Percentiles rank a stretch among this genome's conserved stretches.
These are phyloP conservation scores for Solenodon paradoxus DNA, from an alignment of 2,113 vertebrate genomes.

Conservation along the genomic window DNA sequence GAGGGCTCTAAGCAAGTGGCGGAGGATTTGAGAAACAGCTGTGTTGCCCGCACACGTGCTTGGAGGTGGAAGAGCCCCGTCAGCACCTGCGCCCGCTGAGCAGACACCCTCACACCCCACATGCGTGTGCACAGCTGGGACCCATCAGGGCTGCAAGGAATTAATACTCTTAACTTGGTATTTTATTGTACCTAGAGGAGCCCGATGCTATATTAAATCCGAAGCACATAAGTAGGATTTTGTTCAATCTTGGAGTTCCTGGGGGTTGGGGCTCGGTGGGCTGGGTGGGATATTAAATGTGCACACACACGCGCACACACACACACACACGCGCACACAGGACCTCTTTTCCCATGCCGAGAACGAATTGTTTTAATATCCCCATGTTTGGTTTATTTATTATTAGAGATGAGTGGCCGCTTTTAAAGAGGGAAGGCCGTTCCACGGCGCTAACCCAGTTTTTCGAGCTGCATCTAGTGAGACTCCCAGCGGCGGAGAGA, in stretches of 20 bases:
- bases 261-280: constrained; percentile 62
- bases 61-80: constrained; percentile 74
- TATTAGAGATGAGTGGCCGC: constrained; percentile 80
- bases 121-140: constrained; percentile 82
- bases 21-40: constrained; percentile 85
- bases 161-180: constrained; percentile 86
- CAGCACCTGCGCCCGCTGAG: constrained; percentile 82
- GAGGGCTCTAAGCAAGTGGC: constrained; percentile 82
- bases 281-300: constrained; percentile 74
- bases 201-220: constrained; percentile 85
- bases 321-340: background rate
- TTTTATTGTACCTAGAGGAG: constrained; percentile 88
- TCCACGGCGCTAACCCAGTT: constrained; percentile 75
- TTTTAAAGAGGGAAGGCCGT: constrained; percentile 81
- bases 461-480: constrained; percentile 66
- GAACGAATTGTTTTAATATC: constrained; percentile 91
- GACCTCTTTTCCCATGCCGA: constrained; percentile 80
- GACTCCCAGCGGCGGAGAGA: constrained; percentile 40
- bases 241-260: constrained; percentile 78
- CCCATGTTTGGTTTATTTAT: constrained; percentile 88
- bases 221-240: constrained; percentile 81
- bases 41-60: constrained; percentile 81
- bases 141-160: constrained; percentile 84
- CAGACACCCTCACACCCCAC: constrained; percentile 33
- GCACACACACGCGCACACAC: background rate